phyloP scores from a whole-genome alignment of 2,113 vertebrate species.

The Polypterus senegalus region DNA sequence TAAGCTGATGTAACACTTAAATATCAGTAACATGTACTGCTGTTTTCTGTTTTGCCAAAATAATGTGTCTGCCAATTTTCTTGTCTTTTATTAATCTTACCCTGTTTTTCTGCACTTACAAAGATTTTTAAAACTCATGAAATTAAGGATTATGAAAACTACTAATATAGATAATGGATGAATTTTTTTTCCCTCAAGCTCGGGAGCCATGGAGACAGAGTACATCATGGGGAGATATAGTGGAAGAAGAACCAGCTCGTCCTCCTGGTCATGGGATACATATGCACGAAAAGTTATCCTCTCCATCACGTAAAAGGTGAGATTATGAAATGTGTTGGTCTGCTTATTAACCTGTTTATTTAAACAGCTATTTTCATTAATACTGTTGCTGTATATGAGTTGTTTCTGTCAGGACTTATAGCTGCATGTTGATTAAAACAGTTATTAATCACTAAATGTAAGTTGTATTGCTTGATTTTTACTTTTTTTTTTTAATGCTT shows the following conservation, averaged over 20 bases:
- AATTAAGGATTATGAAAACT: neutral
- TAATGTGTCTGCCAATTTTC: too few relatives aligned
- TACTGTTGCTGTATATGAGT: too few relatives aligned
- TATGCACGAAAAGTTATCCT: conserved; percentile 96
- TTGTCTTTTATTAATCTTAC: too few relatives aligned
- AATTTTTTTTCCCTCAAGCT: conserved; percentile 40
- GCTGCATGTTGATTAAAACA: too few relatives aligned
- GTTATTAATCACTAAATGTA: too few relatives aligned
- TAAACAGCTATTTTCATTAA: too few relatives aligned
- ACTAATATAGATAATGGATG: conserved; percentile 4
- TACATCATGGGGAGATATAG: conserved; percentile 93
- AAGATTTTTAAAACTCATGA: neutral
- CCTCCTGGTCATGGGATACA: conserved; percentile 95
- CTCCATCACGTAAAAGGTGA: conserved; percentile 91
- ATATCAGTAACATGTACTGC: too few relatives aligned
- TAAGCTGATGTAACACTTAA: neutral
- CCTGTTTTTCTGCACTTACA: neutral
- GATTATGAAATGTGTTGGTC: neutral
- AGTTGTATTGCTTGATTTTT: too few relatives aligned
- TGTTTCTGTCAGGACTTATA: too few relatives aligned
- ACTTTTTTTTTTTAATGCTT: too few relatives aligned
- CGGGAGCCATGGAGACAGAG: conserved; percentile 90
- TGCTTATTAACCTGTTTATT: too few relatives aligned
- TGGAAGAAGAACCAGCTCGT: conserved; percentile 86
- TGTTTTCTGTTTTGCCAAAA: too few relatives aligned